phyloP scores from a whole-genome alignment of 2,888 invertebrate species.

The Hipparchia semele region DNA sequence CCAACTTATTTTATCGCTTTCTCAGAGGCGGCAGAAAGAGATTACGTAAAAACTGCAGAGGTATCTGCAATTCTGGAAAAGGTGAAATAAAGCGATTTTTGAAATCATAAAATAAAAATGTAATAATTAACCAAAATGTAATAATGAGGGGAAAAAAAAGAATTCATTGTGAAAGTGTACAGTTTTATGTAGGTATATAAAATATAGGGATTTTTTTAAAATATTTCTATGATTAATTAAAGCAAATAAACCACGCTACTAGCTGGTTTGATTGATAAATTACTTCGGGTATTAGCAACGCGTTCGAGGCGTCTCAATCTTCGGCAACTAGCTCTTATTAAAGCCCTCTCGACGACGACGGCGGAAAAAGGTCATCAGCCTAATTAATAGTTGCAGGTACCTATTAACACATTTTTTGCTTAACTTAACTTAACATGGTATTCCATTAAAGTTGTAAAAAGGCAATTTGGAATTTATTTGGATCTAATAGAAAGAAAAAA shows the following conservation, averaged over 20 bases:
- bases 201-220: background rate
- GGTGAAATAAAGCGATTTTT: too few relatives aligned
- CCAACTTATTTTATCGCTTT: too few relatives aligned
- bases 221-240: background rate
- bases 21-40: too few relatives aligned
- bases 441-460: background rate
- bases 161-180: too few relatives aligned
- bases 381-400: constrained; percentile 16
- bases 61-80: too few relatives aligned
- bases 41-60: too few relatives aligned
- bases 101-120: too few relatives aligned
- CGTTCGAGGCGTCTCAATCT: constrained; percentile 1
- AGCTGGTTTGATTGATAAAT: constrained; percentile 1
- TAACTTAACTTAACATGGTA: background rate
- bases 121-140: too few relatives aligned
- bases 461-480: background rate
- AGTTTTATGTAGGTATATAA: background rate
- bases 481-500: background rate
- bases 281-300: background rate
- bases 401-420: background rate
- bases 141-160: too few relatives aligned
- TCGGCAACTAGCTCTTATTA: constrained; percentile 11
- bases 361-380: constrained; percentile 10
- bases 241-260: too few relatives aligned
- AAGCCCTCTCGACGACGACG: constrained; percentile 2